A percentile compares a stretch with the other conserved stretches of the same genome.
These are phyloP conservation scores for Oreochromis grahami DNA, from an alignment of 2,797 vertebrate genomes.

Conservation along the genomic window DNA sequence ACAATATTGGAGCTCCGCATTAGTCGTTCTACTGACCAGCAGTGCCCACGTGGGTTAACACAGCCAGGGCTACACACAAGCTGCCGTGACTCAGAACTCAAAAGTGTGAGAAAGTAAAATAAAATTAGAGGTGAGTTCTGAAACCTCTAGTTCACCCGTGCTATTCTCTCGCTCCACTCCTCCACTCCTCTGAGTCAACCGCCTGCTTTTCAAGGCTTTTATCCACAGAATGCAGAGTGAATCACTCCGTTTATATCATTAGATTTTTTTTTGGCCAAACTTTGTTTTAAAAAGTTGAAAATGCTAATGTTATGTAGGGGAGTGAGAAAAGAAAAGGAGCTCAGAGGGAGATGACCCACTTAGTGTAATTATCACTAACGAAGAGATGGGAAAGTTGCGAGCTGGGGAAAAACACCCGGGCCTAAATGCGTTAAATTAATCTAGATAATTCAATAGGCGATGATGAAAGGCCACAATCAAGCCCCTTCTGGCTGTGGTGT, in stretches of 20 bases:
- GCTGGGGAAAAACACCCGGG: conserved; percentile 68
- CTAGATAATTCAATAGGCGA: conserved; percentile 76
- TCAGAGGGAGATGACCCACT: conserved; percentile 71
- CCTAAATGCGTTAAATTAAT: conserved; percentile 79
- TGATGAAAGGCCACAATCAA: conserved; percentile 76
- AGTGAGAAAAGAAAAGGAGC: conserved; percentile 39
- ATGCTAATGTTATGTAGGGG: conserved; percentile 47
- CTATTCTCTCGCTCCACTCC: conserved; percentile 52
- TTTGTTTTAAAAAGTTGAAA: conserved; percentile 72
- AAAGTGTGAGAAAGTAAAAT: conserved; percentile 38
- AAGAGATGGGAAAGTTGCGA: conserved; percentile 68
- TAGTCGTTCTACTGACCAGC: conserved; percentile 26
- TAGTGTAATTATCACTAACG: conserved; percentile 75
- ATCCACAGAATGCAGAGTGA: conserved; percentile 54
- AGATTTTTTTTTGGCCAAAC: conserved; percentile 30
- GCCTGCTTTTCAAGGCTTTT: conserved; percentile 48
- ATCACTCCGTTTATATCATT: conserved; percentile 62
- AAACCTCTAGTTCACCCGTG: conserved; percentile 39
- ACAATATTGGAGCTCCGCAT: neutral
- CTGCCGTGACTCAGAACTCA: conserved; percentile 26
- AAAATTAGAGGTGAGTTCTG: conserved; percentile 48
- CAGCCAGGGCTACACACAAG: neutral
- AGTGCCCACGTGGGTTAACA: conserved; percentile 14
- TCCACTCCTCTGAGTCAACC: conserved; percentile 69
- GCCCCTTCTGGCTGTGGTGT: conserved; percentile 61